Evolutionary conservation across 2,797 vertebrate species (phyloP).

Genomic region (Syncerus caffer): DNA sequence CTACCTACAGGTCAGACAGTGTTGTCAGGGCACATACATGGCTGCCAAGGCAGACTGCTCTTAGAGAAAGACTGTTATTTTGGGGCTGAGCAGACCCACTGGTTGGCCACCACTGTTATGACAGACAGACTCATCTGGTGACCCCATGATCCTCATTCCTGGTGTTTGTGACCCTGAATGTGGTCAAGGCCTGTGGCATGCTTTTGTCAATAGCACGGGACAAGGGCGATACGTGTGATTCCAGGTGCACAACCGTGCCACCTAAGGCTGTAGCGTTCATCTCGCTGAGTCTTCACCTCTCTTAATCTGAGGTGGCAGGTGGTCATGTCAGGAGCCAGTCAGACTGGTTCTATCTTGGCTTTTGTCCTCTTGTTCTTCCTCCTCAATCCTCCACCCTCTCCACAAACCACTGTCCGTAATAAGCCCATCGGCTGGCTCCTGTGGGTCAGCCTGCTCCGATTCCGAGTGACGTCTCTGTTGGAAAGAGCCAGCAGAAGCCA

Average conservation of each 20-base stretch:
- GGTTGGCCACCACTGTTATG: background rate
- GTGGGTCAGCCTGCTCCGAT: slow-evolving; percentile 78
- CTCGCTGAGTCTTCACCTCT: background rate
- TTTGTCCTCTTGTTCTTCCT: slow-evolving; percentile 74
- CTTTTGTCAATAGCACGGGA: background rate
- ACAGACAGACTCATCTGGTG: background rate
- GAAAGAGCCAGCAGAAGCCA: slow-evolving; percentile 76
- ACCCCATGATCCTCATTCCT: background rate
- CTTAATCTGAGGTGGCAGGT: background rate
- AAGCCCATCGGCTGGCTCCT: slow-evolving; percentile 75
- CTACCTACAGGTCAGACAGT: background rate
- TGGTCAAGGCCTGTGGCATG: background rate
- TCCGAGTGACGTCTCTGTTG: slow-evolving; percentile 72
- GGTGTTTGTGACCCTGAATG: background rate
- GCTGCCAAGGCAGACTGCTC: background rate
- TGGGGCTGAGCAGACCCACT: background rate
- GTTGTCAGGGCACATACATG: background rate
- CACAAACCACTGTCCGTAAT: slow-evolving; percentile 72
- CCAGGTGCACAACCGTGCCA: background rate
- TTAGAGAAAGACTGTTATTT: background rate
- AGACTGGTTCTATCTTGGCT: slow-evolving; percentile 70
- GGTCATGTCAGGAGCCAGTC: slow-evolving; percentile 48
- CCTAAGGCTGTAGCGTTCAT: background rate
- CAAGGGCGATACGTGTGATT: background rate
- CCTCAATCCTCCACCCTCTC: slow-evolving; percentile 41